Evolutionary conservation across 2,113 vertebrate genomes (phyloP).

Genomic region (Dromaius novaehollandiae): DNA sequence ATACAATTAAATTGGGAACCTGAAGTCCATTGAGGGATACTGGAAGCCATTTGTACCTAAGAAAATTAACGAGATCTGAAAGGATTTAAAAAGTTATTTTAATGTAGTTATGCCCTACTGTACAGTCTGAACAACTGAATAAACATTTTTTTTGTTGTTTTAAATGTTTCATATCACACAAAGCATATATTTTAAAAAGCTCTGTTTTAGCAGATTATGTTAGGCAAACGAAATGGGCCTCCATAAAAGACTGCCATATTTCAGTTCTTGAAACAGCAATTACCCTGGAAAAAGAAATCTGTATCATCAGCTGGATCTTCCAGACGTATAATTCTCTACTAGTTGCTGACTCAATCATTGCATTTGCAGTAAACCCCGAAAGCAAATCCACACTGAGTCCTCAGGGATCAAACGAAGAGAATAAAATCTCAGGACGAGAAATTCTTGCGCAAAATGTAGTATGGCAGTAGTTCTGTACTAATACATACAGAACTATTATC

Average conservation of each 20-base stretch:
- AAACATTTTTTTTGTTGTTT: not conserved
- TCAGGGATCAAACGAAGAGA: not conserved
- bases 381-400: not conserved
- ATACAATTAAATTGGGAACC: not conserved
- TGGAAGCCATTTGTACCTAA: not conserved
- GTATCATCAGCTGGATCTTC: not conserved
- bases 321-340: not conserved
- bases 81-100: not conserved
- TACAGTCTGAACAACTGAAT: not conserved
- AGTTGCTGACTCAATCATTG: not conserved
- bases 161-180: not conserved
- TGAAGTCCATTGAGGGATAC: not conserved
- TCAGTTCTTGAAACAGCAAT: not conserved
- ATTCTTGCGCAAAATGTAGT: not conserved
- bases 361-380: not conserved
- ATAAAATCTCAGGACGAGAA: not conserved
- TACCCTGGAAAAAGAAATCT: not conserved
- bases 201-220: not conserved
- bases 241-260: not conserved
- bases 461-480: not conserved
- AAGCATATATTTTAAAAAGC: not conserved
- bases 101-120: not conserved
- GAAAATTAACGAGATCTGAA: not conserved
- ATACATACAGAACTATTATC: not conserved
- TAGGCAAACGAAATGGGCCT: not conserved